Base-by-base conservation (phyloP, 2,888 invertebrate species). In the Strigamia transsilvanica region DNA sequence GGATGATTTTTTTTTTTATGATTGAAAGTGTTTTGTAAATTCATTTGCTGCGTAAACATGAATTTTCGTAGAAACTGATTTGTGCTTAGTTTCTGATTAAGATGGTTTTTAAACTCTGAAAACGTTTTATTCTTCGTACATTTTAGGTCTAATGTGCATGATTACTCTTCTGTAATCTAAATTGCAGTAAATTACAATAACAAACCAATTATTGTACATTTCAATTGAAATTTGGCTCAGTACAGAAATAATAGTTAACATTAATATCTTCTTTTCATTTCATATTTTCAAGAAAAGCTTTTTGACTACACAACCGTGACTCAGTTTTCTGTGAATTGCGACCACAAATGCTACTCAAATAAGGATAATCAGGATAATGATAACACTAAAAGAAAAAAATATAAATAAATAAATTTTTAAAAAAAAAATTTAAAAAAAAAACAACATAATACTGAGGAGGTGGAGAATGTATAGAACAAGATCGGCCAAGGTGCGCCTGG, bases 381-480 rank as follows among this genome's bases (percentile, higher is more conserved):
- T 56, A 56, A 56, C 21, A 56, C 18, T 56, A 18, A 56, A 56
- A 56, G 21, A 56, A 56, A 56, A 46, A n/a, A 42, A 51, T 9
- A 51, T 15, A 56, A 5, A 56, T n/a, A 56, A 56, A 56, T n/a
- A 56, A 56, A 56, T 38, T 38, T 38, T 27, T 9, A 51, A 51
- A 51, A 51, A 51, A 51, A 42, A 13, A 42, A 51, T n/a, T 12
- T 12, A 15, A 51, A n/a, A 56, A 56, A 56, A 56, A 56, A 56
- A 56, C 6, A 56, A 56, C 6, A 18, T 56, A 56, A 56, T 56
- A 56, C 56, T 56, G 21, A 56, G 18, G 56, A 56, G 56, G 56
- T 56, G 56, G 56, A 56, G 56, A 56, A 56, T 56, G 56, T 56
- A 21, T 56, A 56, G 56, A 56, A 56, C 56, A 56, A 56, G 56